These are phyloP conservation scores for Atrichornis clamosus DNA, from an alignment of 2,113 vertebrate genomes.

Conservation along the genomic window DNA sequence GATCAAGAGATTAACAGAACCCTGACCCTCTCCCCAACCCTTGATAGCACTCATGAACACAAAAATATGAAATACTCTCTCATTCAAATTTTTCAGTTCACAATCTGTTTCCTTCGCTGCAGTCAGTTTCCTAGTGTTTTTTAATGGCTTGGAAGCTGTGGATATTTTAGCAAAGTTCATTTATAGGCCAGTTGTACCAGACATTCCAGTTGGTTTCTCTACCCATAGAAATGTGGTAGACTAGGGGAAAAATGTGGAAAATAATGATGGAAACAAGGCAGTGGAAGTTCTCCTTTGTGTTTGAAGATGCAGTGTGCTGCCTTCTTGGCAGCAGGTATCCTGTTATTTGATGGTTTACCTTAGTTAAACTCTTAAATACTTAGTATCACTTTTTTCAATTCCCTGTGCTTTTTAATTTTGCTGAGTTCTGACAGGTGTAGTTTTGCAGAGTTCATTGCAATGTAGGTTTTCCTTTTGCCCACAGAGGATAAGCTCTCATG, in stretches of 20 bases:
- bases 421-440: neutral
- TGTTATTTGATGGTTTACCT: neutral
- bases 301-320: neutral
- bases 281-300: neutral
- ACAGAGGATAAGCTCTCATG: neutral
- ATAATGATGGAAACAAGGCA: neutral
- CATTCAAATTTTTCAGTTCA: neutral
- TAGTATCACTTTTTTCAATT: neutral
- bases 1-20: neutral
- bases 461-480: neutral
- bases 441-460: neutral
- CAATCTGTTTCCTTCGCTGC: neutral
- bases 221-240: neutral
- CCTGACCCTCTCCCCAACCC: neutral
- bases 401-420: neutral
- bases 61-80: neutral
- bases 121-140: neutral
- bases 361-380: neutral
- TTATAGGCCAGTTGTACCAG: neutral
- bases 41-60: neutral
- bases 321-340: neutral
- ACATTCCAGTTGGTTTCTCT: neutral
- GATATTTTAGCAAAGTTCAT: neutral
- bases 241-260: neutral
- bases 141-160: neutral